Base-by-base conservation (phyloP, 2,888 invertebrate species). In the Oligia strigilis region DNA sequence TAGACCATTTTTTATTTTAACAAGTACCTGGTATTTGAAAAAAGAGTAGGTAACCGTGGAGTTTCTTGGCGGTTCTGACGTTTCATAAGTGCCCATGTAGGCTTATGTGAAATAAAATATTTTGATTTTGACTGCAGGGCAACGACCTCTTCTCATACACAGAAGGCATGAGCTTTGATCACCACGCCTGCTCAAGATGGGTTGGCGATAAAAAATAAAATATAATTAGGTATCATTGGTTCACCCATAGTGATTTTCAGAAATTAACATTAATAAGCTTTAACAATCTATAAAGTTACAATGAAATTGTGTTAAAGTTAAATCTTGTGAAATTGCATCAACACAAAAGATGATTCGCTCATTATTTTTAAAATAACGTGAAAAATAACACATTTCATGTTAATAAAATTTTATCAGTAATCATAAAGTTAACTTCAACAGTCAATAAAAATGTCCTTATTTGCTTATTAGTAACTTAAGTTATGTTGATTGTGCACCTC, bases 361-460 rank as follows among this genome's bases (percentile, higher is more conserved):
- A 73, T 71, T 66, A 71, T 71, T 73, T 46, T 66, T 43, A 17
- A 23, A 43, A 58, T 46, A 64, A 75, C 2, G 29, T 77, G 46
- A 55, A 13, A 70, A 71, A 62, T 60, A 1, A 40, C 55, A 70
- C 64, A 55, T 72, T 74, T 70, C 29, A 40, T 36, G 29, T 19
- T 43, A 62, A 75, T 75, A 13, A 29, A 36, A n/a, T 83, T 70
- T 70, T 4, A 55, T 60, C 11, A 75, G 70, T 65, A 36, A 73
- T 67, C 84, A 60, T 83, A 81, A 85, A 77, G 14, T 43, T 71
- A 0, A 81, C 1, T 83, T 81, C 11, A 58, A 49, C 23, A 36
- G 65, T 46, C 40, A 60, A 78, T 78, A 66, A 75, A 11, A 52
- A 75, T 73, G 43, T 46, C 14, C 17, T 60, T 74, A 11, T 75